A percentile compares a stretch with the other conserved stretches of the same genome.
These are phyloP conservation scores for Murina feae DNA, from an alignment of 2,113 vertebrate species.

Conservation along the genomic window DNA sequence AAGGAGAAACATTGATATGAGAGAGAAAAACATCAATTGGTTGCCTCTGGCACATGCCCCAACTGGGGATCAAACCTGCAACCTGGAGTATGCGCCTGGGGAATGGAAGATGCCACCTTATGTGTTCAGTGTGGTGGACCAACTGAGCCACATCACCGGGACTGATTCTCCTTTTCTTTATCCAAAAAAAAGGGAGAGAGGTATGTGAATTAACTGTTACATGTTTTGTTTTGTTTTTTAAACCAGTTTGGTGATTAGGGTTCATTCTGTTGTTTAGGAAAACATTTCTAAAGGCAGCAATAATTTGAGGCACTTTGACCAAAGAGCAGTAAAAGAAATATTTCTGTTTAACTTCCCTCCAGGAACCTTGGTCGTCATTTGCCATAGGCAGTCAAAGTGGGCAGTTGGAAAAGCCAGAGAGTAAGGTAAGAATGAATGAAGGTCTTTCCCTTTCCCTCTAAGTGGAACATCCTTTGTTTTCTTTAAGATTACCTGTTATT, in stretches of 20 bases:
- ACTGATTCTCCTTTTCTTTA: too few species aligned
- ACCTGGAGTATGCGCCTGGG: not conserved
- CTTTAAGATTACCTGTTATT: not conserved
- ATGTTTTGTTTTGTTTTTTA: not conserved
- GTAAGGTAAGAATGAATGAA: slow-evolving; percentile 76
- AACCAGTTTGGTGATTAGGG: not conserved
- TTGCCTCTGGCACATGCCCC: not conserved
- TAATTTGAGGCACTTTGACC: not conserved
- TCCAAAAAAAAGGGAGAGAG: not conserved
- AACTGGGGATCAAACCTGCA: not conserved
- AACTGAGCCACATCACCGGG: not conserved
- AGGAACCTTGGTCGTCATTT: slow-evolving; percentile 92
- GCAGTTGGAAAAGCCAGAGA: slow-evolving; percentile 40
- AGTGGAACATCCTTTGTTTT: not conserved
- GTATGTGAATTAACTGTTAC: not conserved
- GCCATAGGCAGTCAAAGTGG: slow-evolving; percentile 70
- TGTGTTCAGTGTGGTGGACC: too few species aligned
- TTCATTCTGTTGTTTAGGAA: not conserved
- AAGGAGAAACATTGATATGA: not conserved
- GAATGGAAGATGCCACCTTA: not conserved
- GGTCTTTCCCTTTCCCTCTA: not conserved
- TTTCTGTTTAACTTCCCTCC: slow-evolving; percentile 3
- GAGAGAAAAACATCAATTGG: not conserved
- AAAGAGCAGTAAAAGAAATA: not conserved
- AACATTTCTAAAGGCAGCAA: not conserved